phyloP scores from a whole-genome alignment of 2,888 invertebrate genomes.

The Buathra laborator region DNA sequence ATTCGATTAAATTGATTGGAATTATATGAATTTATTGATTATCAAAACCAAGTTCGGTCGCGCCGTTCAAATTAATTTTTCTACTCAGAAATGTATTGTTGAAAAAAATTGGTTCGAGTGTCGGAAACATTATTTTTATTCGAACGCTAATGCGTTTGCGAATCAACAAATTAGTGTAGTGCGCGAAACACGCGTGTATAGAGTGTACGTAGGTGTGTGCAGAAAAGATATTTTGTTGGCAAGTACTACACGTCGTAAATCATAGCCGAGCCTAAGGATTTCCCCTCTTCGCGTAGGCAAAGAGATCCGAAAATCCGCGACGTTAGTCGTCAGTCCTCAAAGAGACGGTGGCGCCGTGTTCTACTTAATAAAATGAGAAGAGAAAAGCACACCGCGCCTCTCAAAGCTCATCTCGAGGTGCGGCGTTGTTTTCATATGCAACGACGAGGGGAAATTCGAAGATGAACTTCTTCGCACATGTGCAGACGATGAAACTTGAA shows the following conservation, averaged over 20 bases:
- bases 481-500: constrained; percentile 10
- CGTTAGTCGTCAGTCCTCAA: constrained; percentile 42
- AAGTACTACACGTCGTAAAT: constrained; percentile 21
- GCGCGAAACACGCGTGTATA: not conserved
- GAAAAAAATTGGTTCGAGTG: not conserved
- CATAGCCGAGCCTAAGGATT: not conserved
- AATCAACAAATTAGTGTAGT: not conserved
- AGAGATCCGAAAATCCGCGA: not conserved
- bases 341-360: constrained; percentile 37
- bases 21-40: too few species aligned
- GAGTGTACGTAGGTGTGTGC: not conserved
- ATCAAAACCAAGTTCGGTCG: too few species aligned
- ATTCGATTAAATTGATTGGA: too few species aligned
- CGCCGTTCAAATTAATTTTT: too few species aligned
- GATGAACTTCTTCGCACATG: constrained; percentile 10
- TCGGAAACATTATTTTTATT: not conserved
- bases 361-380: constrained; percentile 16
- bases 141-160: not conserved
- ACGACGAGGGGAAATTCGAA: not conserved
- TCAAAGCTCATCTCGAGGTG: not conserved
- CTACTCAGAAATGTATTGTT: too few species aligned
- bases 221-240: constrained; percentile 1
- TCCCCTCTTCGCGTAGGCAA: too few species aligned
- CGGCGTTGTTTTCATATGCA: constrained; percentile 42
- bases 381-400: not conserved